Percentiles rank a stretch among this genome's conserved stretches.
Evolutionary conservation across 2,797 vertebrate genomes (phyloP).

Genomic region (Liparis tanakae): DNA sequence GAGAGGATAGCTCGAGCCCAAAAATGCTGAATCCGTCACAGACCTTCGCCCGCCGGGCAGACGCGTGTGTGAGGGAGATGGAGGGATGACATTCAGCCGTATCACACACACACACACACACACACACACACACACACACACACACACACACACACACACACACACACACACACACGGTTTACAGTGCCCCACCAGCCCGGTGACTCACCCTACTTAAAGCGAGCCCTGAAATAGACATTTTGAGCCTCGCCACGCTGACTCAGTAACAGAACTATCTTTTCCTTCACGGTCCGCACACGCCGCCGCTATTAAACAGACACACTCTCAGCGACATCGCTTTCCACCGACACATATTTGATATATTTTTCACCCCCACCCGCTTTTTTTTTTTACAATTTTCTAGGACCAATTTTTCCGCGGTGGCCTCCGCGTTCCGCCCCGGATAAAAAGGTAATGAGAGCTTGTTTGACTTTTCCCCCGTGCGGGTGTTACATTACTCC

Average conservation of each 20-base stretch:
- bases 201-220: conserved; percentile 82
- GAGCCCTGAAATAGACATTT: conserved; percentile 82
- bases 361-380: conserved; percentile 30
- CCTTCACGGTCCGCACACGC: conserved; percentile 69
- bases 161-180: conserved; percentile 64
- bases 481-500: conserved; percentile 62
- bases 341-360: conserved; percentile 60
- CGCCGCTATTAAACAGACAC: conserved; percentile 68
- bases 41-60: conserved; percentile 73
- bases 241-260: conserved; percentile 77
- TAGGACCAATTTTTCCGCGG: conserved; percentile 68
- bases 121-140: too few relatives aligned
- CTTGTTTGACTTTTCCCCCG: conserved; percentile 72
- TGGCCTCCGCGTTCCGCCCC: conserved; percentile 65
- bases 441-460: conserved; percentile 72
- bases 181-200: conserved; percentile 72
- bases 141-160: conserved; percentile 37
- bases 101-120: conserved; percentile 35
- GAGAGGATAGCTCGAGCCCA: conserved; percentile 74
- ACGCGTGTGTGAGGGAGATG: conserved; percentile 52
- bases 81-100: conserved; percentile 29
- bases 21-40: conserved; percentile 80
- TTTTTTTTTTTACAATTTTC: conserved; percentile 57
- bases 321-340: conserved; percentile 57
- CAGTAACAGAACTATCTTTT: conserved; percentile 74